A percentile compares a stretch with the other conserved stretches of the same genome.
These are phyloP conservation scores for Cacoxenus indagator DNA, from an alignment of 2,888 invertebrate genomes.

Conservation along the genomic window DNA sequence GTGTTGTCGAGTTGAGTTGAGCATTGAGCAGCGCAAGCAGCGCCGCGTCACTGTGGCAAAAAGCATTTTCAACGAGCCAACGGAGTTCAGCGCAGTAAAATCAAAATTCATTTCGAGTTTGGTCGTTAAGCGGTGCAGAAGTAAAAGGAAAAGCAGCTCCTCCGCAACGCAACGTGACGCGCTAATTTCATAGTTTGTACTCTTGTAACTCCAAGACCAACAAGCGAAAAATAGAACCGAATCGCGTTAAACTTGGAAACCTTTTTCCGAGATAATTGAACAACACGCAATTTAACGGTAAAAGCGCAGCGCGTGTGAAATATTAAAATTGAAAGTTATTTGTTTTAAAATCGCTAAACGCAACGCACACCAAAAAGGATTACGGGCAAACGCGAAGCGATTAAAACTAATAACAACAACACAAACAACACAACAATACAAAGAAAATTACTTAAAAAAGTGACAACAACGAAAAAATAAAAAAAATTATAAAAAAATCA, in stretches of 20 bases:
- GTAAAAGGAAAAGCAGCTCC: constrained; percentile 66
- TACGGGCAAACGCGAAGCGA: constrained; percentile 46
- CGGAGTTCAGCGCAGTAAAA: constrained; percentile 66
- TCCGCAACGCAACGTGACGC: constrained; percentile 33
- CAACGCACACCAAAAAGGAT: constrained; percentile 43
- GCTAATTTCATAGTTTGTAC: no score
- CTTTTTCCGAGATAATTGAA: constrained; percentile 20
- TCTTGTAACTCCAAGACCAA: background rate
- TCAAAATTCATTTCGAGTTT: constrained; percentile 70
- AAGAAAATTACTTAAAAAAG: constrained; percentile 27
- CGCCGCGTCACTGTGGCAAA: no score
- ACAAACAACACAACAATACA: constrained; percentile 24
- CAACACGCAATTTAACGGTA: background rate
- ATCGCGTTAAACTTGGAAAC: constrained; percentile 12
- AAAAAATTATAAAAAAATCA: constrained; percentile 27
- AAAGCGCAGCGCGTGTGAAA: constrained; percentile 22
- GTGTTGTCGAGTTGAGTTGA: constrained; percentile 26
- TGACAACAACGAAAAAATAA: constrained; percentile 22
- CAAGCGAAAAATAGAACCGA: background rate
- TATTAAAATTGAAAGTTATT: constrained; percentile 20
- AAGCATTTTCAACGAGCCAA: constrained; percentile 67
- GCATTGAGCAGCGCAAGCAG: constrained; percentile 8
- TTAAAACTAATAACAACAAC: constrained; percentile 17
- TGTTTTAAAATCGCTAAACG: constrained; percentile 38
- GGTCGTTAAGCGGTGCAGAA: constrained; percentile 71